These are phyloP conservation scores for Zaprionus ghesquierei DNA, from an alignment of 1,140 invertebrate genomes.

Conservation along the genomic window DNA sequence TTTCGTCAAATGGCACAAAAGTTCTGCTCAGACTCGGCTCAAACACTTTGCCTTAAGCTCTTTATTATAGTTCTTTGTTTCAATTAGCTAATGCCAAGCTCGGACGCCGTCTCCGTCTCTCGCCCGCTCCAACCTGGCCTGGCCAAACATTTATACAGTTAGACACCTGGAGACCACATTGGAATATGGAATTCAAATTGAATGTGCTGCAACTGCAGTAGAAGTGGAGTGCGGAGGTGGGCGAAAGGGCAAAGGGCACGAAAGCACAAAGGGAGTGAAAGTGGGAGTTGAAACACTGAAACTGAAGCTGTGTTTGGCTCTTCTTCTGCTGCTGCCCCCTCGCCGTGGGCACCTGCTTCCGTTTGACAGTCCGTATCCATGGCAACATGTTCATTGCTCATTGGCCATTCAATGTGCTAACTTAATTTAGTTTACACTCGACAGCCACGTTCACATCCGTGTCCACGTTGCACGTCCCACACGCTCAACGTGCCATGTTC, in stretches of 20 bases:
- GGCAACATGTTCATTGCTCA: conserved; percentile 38
- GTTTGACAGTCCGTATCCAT: conserved; percentile 1
- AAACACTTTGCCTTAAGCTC: background rate
- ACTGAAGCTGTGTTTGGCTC: background rate
- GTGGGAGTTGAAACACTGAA: no score
- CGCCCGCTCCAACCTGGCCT: background rate
- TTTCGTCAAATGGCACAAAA: background rate
- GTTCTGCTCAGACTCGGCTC: background rate
- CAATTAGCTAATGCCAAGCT: conserved; percentile 12
- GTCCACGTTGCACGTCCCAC: background rate
- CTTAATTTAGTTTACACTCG: conserved; percentile 58
- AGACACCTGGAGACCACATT: conserved; percentile 1
- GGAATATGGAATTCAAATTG: conserved; percentile 22
- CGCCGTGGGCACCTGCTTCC: no score
- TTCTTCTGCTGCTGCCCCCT: background rate
- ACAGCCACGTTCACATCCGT: background rate
- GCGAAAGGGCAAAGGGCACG: background rate
- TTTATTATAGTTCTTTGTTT: conserved; percentile 1
- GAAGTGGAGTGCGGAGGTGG: background rate
- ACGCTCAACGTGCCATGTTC: background rate
- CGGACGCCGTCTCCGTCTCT: background rate
- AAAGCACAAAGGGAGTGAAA: no score
- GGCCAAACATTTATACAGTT: conserved; percentile 13
- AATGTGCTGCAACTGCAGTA: background rate
- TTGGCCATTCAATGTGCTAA: conserved; percentile 57